Base-by-base conservation (phyloP, 2,888 invertebrate species). In the Ptychoptera contaminata region DNA sequence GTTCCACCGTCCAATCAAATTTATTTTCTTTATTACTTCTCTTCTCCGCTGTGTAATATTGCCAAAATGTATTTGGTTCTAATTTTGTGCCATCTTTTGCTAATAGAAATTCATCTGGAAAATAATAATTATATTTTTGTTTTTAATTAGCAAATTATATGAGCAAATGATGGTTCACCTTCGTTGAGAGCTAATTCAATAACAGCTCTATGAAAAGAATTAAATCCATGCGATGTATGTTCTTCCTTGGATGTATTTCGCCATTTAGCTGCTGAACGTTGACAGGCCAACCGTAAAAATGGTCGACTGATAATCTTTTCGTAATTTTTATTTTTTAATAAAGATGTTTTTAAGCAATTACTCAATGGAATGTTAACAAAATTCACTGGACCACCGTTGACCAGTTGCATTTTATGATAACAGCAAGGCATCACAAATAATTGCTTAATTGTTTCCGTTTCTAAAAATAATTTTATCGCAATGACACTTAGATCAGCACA, bases 401-500 rank as follows among this genome's bases (percentile, higher is more conserved):
- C 37, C 16, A 65, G 46, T 43, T 63, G 55, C 59, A 85, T 69
- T 61, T 80, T 79, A 58, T 86, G 85, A 55, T 86, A 86, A 56
- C 86, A 86, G 55, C 86, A 86, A 4, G 85, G 80, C 71, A 85
- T 76, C 11, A 84, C 66, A 38, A 79, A 68, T 16, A 83, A 58
- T 12, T 72, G 62, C 48, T 66, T 69, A 1, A 76, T 75, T 32
- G 63, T 59, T 8, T 67, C 55, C 59, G 79, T 71, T 53, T 71
- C 63, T 36, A 72, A 55, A 61, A 82, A 85, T 51, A 83, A 62
- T 53, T 74, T 69, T 41, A 82, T 70, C 8, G 80, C 76, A 44
- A 72, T 70, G 16, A 82, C 68, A 36, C 81, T 77, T 45, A 86
- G 68, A 65, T 85, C 84, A 0, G 80, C 85, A 55, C 86, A 86